Conservation (phyloP, 2,888 invertebrate genomes). For the Dugesia japonica region DNA sequence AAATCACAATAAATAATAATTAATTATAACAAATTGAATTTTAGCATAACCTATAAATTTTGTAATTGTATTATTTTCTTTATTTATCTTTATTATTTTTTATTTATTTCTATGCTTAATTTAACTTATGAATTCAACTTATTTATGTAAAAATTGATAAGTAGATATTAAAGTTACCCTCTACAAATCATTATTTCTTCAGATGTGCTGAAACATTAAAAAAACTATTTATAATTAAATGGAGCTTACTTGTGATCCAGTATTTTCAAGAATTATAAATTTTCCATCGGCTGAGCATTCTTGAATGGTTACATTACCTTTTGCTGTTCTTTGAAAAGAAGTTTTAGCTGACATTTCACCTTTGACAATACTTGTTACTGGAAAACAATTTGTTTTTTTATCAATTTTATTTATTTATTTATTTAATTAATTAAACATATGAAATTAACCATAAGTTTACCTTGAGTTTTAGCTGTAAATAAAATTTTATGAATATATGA, state of each 20-base stretch:
- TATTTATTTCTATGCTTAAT: neutral
- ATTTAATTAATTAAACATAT: neutral
- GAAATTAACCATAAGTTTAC: neutral
- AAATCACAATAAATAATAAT: neutral
- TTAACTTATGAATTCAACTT: neutral
- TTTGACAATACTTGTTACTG: constrained; percentile 37
- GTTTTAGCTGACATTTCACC: constrained; percentile 51
- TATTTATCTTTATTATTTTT: too few species aligned
- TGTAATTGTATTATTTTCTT: neutral
- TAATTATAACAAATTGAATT: neutral
- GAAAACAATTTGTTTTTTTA: too few species aligned
- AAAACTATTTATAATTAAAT: too few species aligned
- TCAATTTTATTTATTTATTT: neutral
- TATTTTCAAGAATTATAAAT: constrained; percentile 50
- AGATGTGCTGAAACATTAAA: too few species aligned
- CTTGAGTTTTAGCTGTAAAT: neutral
- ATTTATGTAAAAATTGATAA: neutral
- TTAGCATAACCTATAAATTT: neutral
- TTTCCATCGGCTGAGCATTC: constrained; percentile 50
- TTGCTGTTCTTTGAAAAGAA: constrained; percentile 51
- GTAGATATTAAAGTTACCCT: too few species aligned
- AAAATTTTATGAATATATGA: too few species aligned
- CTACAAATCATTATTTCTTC: too few species aligned
- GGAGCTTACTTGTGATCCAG: constrained; percentile 38
- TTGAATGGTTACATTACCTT: constrained; percentile 49